Percentiles rank a stretch among this genome's conserved stretches.
These are phyloP conservation scores for Phthorimaea operculella DNA, from an alignment of 1,140 invertebrate genomes.

Conservation along the genomic window DNA sequence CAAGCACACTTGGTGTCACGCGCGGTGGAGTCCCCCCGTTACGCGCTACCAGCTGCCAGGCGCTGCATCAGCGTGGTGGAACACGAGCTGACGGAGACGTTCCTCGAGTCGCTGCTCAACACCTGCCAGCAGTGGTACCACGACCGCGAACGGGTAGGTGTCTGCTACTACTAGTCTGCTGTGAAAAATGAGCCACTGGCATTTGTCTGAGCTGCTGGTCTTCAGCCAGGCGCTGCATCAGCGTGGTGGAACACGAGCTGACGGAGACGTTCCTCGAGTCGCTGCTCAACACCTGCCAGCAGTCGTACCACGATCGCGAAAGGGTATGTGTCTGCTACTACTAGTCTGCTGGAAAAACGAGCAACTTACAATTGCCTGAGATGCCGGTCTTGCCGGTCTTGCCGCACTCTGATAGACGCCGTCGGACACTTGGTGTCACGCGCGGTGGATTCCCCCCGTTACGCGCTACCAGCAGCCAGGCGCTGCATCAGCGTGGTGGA, in stretches of 20 bases:
- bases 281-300: constrained; percentile 86
- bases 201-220: too few species aligned
- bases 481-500: constrained; percentile 87
- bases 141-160: constrained; percentile 76
- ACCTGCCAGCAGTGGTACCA: constrained; percentile 92
- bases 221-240: constrained; percentile 85
- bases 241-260: constrained; percentile 83
- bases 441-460: constrained; percentile 80
- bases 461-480: constrained; percentile 82
- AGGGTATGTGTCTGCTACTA: constrained; percentile 70
- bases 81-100: constrained; percentile 87
- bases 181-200: too few species aligned
- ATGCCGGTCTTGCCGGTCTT: constrained; percentile 74
- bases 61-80: constrained; percentile 87
- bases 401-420: constrained; percentile 83
- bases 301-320: constrained; percentile 88
- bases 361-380: too few species aligned
- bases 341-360: too few species aligned
- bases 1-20: constrained; percentile 81
- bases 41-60: constrained; percentile 82
- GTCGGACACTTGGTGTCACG: constrained; percentile 83
- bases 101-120: constrained; percentile 88
- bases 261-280: constrained; percentile 90
- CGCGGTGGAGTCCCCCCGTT: constrained; percentile 80
- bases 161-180: too few species aligned